Percentiles rank a stretch among this genome's conserved stretches.
phyloP scores from a whole-genome alignment of 2,113 vertebrate genomes.

The Cyanoramphus novaezelandiae region DNA sequence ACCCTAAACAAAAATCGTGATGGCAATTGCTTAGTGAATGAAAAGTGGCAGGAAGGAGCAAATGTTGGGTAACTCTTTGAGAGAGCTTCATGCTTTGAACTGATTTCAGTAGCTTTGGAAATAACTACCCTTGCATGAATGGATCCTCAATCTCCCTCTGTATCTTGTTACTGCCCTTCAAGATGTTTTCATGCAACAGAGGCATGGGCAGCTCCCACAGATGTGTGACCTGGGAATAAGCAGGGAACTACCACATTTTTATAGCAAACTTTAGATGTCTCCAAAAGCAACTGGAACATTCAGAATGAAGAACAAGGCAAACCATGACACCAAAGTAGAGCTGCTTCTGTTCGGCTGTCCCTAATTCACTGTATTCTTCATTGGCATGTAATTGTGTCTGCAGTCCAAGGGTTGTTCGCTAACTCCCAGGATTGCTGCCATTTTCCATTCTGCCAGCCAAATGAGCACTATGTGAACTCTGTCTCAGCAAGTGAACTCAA shows the following conservation, averaged over 20 bases:
- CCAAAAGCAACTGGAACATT: not conserved
- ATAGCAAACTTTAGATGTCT: not conserved
- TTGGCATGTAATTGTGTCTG: not conserved
- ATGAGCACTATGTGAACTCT: conserved; percentile 31
- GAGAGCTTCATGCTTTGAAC: not conserved
- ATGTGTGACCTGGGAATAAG: not conserved
- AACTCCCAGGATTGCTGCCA: conserved; percentile 36
- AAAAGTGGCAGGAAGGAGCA: not conserved
- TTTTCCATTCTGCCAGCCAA: conserved; percentile 62
- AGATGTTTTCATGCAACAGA: not conserved
- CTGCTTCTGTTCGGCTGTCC: not conserved
- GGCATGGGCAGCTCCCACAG: not conserved
- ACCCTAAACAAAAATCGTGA: not conserved
- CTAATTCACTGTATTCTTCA: conserved; percentile 28
- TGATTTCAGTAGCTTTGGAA: not conserved
- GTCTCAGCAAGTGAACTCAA: conserved; percentile 19
- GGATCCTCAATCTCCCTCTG: not conserved
- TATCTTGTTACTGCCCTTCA: not conserved
- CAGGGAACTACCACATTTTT: not conserved
- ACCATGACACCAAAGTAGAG: not conserved
- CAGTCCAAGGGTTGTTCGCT: conserved; percentile 27
- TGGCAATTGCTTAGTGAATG: not conserved
- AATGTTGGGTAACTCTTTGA: not conserved
- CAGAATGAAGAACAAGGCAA: not conserved
- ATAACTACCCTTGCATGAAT: not conserved